phyloP scores from a whole-genome alignment of 2,888 invertebrate genomes.

The Tenthredo livida region DNA sequence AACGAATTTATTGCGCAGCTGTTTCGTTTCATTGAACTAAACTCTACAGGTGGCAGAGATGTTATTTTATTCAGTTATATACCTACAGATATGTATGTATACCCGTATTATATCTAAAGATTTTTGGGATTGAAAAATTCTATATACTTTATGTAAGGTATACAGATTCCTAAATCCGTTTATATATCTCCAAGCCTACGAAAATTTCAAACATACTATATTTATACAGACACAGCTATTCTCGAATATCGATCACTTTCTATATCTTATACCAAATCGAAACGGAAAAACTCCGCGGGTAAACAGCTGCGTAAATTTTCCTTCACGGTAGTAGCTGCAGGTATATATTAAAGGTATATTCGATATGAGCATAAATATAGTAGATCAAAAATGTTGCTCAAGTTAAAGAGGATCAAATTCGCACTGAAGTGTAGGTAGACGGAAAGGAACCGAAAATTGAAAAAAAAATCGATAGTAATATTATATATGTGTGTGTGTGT shows the following conservation, averaged over 20 bases:
- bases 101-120: background rate
- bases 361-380: background rate
- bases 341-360: background rate
- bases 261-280: background rate
- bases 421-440: no score
- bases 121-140: background rate
- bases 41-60: background rate
- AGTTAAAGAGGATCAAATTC: no score
- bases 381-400: background rate
- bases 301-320: background rate
- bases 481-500: background rate
- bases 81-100: no score
- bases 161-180: background rate
- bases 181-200: background rate
- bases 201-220: no score
- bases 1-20: background rate
- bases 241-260: background rate
- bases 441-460: no score
- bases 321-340: background rate
- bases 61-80: background rate
- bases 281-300: background rate
- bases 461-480: no score
- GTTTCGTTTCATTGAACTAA: slow-evolving; percentile 3
- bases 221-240: no score
- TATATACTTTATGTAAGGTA: background rate